Conservation (phyloP, 1,140 invertebrate species). For the Zaprionus capensis region DNA sequence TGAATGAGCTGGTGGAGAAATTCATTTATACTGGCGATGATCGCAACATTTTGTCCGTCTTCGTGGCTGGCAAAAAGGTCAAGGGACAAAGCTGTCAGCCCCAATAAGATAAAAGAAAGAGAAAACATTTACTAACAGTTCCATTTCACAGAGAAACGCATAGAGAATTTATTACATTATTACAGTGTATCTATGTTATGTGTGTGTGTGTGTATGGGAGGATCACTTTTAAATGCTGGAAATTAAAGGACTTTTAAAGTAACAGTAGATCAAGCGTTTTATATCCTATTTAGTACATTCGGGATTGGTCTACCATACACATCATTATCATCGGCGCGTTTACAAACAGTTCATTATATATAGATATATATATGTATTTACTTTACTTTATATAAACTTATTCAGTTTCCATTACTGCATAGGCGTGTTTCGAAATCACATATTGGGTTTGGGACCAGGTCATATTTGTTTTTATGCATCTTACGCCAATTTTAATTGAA, state of each 20-base stretch:
- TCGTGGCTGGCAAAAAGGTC: conserved; percentile 89
- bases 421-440: conserved; percentile 68
- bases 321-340: conserved; percentile 10
- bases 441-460: conserved; percentile 61
- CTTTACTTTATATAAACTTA: conserved; percentile 32
- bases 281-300: conserved; percentile 35
- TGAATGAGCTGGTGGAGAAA: conserved; percentile 89
- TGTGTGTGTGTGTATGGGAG: conserved; percentile 13
- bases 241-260: conserved; percentile 33
- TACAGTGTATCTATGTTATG: conserved; percentile 1
- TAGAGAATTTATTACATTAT: conserved; percentile 62
- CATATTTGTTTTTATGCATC: conserved; percentile 25
- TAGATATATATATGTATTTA: conserved; percentile 38
- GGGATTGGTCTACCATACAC: conserved; percentile 35
- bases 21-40: conserved; percentile 94
- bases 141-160: conserved; percentile 51
- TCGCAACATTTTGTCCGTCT: conserved; percentile 92
- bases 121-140: conserved; percentile 51
- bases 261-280: conserved; percentile 42
- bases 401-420: conserved; percentile 40
- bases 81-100: conserved; percentile 57
- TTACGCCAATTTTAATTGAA: conserved; percentile 46
- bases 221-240: conserved; percentile 43
- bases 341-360: conserved; percentile 33
- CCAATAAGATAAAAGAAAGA: conserved; percentile 1